Conservation (phyloP, 2,888 invertebrate species). For the Scaptodrosophila latifasciaeformis region DNA sequence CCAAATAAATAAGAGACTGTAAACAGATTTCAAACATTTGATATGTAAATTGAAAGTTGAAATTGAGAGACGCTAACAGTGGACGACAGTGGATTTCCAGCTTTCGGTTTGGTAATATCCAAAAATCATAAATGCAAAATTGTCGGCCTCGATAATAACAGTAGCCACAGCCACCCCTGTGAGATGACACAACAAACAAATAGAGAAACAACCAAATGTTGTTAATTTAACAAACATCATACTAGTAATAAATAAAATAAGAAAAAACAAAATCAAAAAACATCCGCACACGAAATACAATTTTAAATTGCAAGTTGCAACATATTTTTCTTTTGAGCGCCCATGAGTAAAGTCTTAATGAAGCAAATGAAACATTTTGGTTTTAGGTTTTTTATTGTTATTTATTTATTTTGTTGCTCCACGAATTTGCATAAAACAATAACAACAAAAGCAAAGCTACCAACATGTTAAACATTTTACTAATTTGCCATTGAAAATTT, state of each 20-base stretch:
- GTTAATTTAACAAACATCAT: not conserved
- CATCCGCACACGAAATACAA: not conserved
- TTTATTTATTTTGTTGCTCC: conserved; percentile 18
- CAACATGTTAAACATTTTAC: conserved; percentile 21
- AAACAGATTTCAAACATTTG: not conserved
- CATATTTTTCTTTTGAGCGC: no score
- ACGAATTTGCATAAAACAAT: conserved; percentile 45
- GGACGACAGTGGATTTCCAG: no score
- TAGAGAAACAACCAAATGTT: not conserved
- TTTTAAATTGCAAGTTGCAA: conserved; percentile 39
- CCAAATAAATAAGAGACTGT: no score
- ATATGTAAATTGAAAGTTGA: not conserved
- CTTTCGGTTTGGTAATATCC: no score
- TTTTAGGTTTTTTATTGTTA: no score
- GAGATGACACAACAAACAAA: no score
- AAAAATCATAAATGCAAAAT: not conserved
- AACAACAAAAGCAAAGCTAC: conserved; percentile 14
- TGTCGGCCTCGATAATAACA: no score
- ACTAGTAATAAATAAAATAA: not conserved
- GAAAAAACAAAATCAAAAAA: not conserved
- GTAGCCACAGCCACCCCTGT: no score
- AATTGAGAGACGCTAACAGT: no score
- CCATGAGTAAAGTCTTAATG: not conserved
- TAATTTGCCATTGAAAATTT: no score
- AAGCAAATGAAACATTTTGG: not conserved